Conservation (phyloP, 1,140 invertebrate species). For the Diabrotica virgifera region DNA sequence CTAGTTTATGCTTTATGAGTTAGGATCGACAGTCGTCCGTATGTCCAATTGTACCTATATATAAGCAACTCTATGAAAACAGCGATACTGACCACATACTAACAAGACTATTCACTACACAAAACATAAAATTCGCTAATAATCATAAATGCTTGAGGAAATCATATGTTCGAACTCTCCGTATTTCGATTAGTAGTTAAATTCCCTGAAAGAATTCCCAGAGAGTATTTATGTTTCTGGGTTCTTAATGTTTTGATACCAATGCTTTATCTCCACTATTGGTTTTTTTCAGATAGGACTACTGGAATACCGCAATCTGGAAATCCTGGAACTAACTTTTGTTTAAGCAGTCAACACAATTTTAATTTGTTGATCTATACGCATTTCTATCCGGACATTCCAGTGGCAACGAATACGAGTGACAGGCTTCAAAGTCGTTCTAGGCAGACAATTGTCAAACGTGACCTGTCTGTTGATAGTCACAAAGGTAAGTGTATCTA, state of each 20-base stretch:
- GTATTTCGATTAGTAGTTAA: too few relatives aligned
- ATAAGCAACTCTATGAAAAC: too few relatives aligned
- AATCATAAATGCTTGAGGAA: too few relatives aligned
- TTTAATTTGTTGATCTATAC: constrained; percentile 80
- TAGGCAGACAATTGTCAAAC: constrained; percentile 41
- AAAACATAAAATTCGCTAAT: too few relatives aligned
- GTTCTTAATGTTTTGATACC: not conserved
- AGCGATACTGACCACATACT: too few relatives aligned
- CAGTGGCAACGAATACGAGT: constrained; percentile 46
- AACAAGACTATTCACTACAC: too few relatives aligned
- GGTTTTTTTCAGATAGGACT: constrained; percentile 57
- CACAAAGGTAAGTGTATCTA: constrained; percentile 13
- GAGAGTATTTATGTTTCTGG: too few relatives aligned
- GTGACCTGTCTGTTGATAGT: constrained; percentile 39
- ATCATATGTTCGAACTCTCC: too few relatives aligned
- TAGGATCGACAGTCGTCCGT: too few relatives aligned
- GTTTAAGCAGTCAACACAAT: constrained; percentile 62
- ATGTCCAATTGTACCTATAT: too few relatives aligned
- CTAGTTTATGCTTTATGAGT: too few relatives aligned
- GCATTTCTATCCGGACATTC: constrained; percentile 68
- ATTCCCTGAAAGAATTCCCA: too few relatives aligned
- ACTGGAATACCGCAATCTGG: constrained; percentile 68
- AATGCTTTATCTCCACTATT: not conserved
- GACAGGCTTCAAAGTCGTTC: constrained; percentile 25
- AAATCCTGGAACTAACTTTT: constrained; percentile 58